Evolutionary conservation across 2,888 invertebrate species (phyloP), one percentile per base, ranked within the genome.

Genomic region (Nowickia ferox): DNA sequence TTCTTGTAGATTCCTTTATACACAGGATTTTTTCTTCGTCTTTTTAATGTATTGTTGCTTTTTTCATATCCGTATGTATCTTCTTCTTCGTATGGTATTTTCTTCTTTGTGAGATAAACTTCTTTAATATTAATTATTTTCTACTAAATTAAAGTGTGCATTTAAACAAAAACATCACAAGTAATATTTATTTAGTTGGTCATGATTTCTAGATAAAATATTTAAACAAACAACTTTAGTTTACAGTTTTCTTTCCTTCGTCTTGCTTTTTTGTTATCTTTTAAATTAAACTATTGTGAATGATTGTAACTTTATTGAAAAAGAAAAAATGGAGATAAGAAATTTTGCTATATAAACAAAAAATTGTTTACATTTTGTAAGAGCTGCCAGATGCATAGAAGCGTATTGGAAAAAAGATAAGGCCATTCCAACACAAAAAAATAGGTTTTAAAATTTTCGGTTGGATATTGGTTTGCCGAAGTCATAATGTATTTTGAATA

Each of bases 1-100:
- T 87, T 86, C 84, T 87, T 87, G 57, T 84, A 76, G 79, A 78
- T 87, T 85, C 85, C 85, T 86, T 87, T 80, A 80, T 63, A 75
- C 55, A 86, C 88, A 88, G 87, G 88, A 88, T 86, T 88, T 87
- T 82, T 86, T 87, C 57, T 79, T 78, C 61, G 48, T 59, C 63
- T 71, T 69, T 69, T 71, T 68, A 59, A 19, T 87, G 59, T 44
- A 61, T 78, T 61, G 59, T 61, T 84, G 42, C 11, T 42, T 79
- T 61, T 74, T 74, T 74, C 19, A 74, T 74, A 19, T 74, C 48
- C 61, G 46, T 51, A 61, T 51, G 57, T 51, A 61, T 51, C 61
- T 48, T 74, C 72, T 59, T 68, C 68, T 68, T 74, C 15, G 48
- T 48, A 74, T 11, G 19, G 22, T 51, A 61, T 3, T 19, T 38